Evolutionary conservation across 92 coral and sea anemone species (phyloP), one percentile per base, ranked within the genome.

Genomic region (Zoanthus gigantus): DNA sequence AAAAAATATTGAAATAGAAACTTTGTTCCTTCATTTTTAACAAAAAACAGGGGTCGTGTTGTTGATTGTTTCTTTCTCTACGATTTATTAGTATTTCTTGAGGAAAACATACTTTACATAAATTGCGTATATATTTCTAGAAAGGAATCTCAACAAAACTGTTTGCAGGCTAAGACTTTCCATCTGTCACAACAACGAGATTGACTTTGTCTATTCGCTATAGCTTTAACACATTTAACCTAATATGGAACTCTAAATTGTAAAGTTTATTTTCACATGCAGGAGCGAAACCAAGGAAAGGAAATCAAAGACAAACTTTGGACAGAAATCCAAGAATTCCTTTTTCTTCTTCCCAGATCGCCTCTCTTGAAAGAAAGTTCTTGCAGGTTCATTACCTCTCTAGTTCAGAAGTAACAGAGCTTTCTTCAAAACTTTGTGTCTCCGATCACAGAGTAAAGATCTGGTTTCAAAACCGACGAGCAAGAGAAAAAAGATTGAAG

Each of bases 301-400:
- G 93, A 45, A 86, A 82, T 67, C 96, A 96, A 78, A 91, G 91
- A 66, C 97, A 94, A 85, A 95, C 91, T 63, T 92, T 94, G 13
- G 99, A 94, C 82, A 90, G 99, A 85, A 96, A 94, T 87, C 99
- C 99, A n/a, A 91, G 99, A 79, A 93, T 96, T 72, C 99, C 99
- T 53, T 96, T 96, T 77, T 93, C 99, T 14, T 82, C 96, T 44
- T 88, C 91, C 4, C 99, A 96, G 82, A 90, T 96, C 48, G 98
- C 95, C 9, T 93, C 94, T 45, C 86, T 96, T 66, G 99, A 96
- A 83, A 93, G 93, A 10, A 96, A 96, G 73, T 96, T 96, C 87
- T 79, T 90, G 63, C 93, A 92, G 60, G 91, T 95, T 69, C 98
- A 96, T 76, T 96, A 96, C 61, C 91, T 96, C 16, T 95, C 98